A percentile compares a stretch with the other conserved stretches of the same genome.
These are phyloP conservation scores for Chionomys nivalis DNA, from an alignment of 2,113 vertebrate genomes.

Conservation along the genomic window DNA sequence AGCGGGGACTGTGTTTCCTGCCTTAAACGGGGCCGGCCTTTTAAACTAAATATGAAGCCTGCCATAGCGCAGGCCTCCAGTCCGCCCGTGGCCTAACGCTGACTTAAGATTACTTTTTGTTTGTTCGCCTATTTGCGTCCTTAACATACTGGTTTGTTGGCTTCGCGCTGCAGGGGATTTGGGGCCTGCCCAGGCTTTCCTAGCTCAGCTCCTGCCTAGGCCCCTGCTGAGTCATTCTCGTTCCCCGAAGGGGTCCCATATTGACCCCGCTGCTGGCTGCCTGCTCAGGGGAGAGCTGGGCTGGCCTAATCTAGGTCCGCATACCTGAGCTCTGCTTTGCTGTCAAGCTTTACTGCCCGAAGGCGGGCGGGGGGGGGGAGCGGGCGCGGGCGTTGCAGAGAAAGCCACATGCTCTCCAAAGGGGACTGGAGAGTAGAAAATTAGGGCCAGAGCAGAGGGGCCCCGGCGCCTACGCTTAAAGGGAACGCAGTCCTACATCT, in stretches of 20 bases:
- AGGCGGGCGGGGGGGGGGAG: neutral
- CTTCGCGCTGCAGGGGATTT: slow-evolving; percentile 22
- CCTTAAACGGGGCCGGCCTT: neutral
- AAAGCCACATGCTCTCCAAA: neutral
- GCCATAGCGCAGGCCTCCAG: neutral
- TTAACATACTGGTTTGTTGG: neutral
- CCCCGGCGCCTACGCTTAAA: neutral
- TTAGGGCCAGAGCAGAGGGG: neutral
- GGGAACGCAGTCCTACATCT: neutral
- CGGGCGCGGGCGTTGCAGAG: neutral
- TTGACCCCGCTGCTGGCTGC: neutral
- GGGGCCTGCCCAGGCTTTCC: neutral
- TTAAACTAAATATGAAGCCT: slow-evolving; percentile 42
- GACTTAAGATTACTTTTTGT: slow-evolving; percentile 32
- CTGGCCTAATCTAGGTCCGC: neutral
- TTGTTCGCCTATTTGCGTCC: neutral
- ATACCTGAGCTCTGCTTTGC: neutral
- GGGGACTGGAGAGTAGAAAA: neutral
- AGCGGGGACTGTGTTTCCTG: slow-evolving; percentile 3
- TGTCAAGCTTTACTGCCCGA: neutral
- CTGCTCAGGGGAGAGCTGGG: neutral
- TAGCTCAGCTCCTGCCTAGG: neutral
- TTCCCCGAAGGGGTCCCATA: neutral
- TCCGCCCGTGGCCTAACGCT: neutral
- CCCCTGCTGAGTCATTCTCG: slow-evolving; percentile 74